A percentile compares a stretch with the other conserved stretches of the same genome.
phyloP scores from a whole-genome alignment of 2,113 vertebrate genomes.

The Rafetus swinhoei region DNA sequence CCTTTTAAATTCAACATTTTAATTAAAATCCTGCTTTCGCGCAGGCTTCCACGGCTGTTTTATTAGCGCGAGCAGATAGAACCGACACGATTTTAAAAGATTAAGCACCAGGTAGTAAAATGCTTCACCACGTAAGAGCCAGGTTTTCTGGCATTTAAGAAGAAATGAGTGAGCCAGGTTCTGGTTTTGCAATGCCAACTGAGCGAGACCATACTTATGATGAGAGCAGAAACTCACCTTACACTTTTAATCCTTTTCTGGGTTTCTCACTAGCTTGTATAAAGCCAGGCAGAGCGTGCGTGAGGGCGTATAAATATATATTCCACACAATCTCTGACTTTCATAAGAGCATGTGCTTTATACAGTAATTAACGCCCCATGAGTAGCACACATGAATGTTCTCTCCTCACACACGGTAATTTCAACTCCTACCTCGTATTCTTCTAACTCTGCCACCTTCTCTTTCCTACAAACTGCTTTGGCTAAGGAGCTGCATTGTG shows the following conservation, averaged over 20 bases:
- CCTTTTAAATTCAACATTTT: neutral
- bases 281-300: neutral
- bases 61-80: constrained; percentile 32
- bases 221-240: constrained; percentile 25
- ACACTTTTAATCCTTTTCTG: neutral
- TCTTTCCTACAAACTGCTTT: constrained; percentile 16
- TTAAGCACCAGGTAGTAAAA: constrained; percentile 8
- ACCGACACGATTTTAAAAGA: constrained; percentile 10
- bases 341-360: neutral
- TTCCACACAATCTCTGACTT: neutral
- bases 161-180: neutral
- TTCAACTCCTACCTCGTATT: constrained; percentile 19
- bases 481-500: neutral
- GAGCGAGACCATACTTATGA: neutral
- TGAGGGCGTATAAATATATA: neutral
- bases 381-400: fast-evolving
- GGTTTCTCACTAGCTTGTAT: constrained; percentile 2
- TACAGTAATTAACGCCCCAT: neutral
- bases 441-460: constrained; percentile 49
- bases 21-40: constrained; percentile 23
- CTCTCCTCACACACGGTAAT: neutral
- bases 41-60: neutral
- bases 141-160: neutral
- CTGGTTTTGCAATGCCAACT: neutral
- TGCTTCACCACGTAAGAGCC: constrained; percentile 3